Percentiles rank a stretch among this genome's conserved stretches.
Evolutionary conservation across 2,797 vertebrate genomes (phyloP).

Genomic region (Bovichtus diacanthus): DNA sequence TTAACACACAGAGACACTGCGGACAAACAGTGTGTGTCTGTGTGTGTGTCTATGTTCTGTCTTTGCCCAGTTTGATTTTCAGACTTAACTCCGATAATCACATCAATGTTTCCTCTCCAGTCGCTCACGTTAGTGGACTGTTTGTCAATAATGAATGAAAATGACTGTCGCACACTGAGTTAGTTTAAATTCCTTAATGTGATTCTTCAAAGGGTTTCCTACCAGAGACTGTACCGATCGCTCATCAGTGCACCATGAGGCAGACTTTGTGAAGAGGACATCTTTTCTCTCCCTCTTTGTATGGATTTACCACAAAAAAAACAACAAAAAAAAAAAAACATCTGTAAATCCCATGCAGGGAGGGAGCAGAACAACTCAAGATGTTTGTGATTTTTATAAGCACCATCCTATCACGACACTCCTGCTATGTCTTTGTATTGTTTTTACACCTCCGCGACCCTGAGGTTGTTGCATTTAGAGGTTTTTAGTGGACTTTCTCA

Average conservation of each 20-base stretch:
- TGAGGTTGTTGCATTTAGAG: too few relatives aligned
- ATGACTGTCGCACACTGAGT: neutral
- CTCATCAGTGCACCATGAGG: neutral
- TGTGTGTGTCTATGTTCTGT: neutral
- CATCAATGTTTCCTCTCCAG: neutral
- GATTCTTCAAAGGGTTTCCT: neutral
- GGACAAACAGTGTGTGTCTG: neutral
- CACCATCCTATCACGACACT: too few relatives aligned
- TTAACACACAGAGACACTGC: neutral
- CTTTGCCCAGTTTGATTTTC: too few relatives aligned
- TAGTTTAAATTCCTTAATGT: neutral
- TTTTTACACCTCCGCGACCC: too few relatives aligned
- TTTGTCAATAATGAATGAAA: neutral
- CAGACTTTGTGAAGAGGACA: neutral
- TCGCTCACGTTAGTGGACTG: constrained; percentile 1
- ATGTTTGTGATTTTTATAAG: too few relatives aligned
- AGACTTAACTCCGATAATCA: neutral
- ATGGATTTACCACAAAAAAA: too few relatives aligned
- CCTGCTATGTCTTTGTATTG: too few relatives aligned
- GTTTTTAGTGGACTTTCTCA: too few relatives aligned
- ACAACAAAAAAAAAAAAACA: too few relatives aligned
- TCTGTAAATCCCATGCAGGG: too few relatives aligned
- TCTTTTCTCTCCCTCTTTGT: neutral
- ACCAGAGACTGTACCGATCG: neutral
- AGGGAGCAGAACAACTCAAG: too few relatives aligned